Conservation (phyloP, 92 coral and sea anemone genomes). For the Paragorgia papillata region DNA sequence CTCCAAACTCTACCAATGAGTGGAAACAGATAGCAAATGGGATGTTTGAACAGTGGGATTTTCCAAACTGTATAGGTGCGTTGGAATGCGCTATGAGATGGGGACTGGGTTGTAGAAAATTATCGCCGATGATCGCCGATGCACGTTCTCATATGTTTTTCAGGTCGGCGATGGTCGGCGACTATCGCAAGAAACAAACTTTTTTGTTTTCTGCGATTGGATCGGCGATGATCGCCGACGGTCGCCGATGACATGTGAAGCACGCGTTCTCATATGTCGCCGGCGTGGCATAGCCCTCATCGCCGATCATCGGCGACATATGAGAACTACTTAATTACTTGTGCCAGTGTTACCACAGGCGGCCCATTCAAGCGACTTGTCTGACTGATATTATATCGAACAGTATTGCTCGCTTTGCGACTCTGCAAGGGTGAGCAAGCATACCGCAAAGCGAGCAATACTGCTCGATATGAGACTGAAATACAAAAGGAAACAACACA, state of each 20-base stretch:
- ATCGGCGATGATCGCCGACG: background rate
- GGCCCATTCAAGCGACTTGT: no score
- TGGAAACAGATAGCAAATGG: slow-evolving; percentile 48
- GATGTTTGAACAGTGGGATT: slow-evolving; percentile 52
- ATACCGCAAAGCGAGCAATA: no score
- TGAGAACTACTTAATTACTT: no score
- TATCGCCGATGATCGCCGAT: slow-evolving; percentile 14
- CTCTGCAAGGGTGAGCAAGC: no score
- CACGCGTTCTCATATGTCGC: background rate
- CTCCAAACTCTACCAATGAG: slow-evolving; percentile 47
- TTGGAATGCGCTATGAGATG: no score
- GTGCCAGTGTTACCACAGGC: no score
- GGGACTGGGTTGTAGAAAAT: no score
- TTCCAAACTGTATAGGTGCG: slow-evolving; percentile 48
- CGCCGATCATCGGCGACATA: background rate
- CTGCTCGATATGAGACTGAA: no score
- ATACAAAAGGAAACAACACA: no score
- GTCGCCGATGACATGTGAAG: background rate
- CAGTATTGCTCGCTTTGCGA: no score
- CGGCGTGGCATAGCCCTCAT: background rate
- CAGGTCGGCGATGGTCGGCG: slow-evolving; percentile 36
- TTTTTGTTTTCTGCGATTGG: slow-evolving; percentile 8
- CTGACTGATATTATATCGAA: no score
- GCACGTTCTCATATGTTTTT: background rate
- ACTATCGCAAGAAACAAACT: background rate